phyloP scores from a whole-genome alignment of 64 coral and sea anemone species.

The Exaiptasia diaphana region DNA sequence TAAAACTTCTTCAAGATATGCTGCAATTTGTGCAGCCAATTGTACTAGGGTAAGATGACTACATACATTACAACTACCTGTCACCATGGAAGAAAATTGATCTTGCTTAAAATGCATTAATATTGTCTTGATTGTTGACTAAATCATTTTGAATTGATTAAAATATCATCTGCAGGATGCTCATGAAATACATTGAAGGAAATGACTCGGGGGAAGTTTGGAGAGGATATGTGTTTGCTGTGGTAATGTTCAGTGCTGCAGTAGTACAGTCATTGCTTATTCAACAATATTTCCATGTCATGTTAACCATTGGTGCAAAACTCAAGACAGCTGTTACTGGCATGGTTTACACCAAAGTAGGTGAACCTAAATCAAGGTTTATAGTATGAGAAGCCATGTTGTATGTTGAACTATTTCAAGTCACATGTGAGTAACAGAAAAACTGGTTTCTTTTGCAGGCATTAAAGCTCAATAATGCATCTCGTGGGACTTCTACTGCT shows the following conservation, averaged over 20 bases:
- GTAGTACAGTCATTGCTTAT: slow-evolving; percentile 45
- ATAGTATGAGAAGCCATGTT: neutral
- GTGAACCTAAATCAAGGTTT: neutral
- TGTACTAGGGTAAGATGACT: slow-evolving; percentile 30
- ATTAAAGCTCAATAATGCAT: slow-evolving; percentile 59
- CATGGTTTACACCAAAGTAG: slow-evolving; percentile 73
- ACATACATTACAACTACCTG: too few species aligned
- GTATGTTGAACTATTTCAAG: too few species aligned
- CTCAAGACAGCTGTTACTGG: slow-evolving; percentile 66
- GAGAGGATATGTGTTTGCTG: slow-evolving; percentile 56
- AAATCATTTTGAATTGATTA: too few species aligned
- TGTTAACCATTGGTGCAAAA: slow-evolving; percentile 44
- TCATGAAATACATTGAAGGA: slow-evolving; percentile 38
- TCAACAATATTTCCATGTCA: slow-evolving; percentile 72
- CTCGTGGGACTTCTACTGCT: slow-evolving; percentile 68
- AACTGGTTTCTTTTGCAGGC: too few species aligned
- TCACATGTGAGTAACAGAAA: too few species aligned
- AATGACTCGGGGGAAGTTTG: slow-evolving; percentile 30
- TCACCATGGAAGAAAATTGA: too few species aligned
- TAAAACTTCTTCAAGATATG: slow-evolving; percentile 53
- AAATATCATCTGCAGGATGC: too few species aligned
- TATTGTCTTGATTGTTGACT: too few species aligned
- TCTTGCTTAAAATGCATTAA: too few species aligned
- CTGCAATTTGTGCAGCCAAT: slow-evolving; percentile 72
- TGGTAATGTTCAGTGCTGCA: slow-evolving; percentile 53